A percentile compares a stretch with the other conserved stretches of the same genome.
Evolutionary conservation across 2,888 invertebrate species (phyloP).

Genomic region (Brachyptera risi): DNA sequence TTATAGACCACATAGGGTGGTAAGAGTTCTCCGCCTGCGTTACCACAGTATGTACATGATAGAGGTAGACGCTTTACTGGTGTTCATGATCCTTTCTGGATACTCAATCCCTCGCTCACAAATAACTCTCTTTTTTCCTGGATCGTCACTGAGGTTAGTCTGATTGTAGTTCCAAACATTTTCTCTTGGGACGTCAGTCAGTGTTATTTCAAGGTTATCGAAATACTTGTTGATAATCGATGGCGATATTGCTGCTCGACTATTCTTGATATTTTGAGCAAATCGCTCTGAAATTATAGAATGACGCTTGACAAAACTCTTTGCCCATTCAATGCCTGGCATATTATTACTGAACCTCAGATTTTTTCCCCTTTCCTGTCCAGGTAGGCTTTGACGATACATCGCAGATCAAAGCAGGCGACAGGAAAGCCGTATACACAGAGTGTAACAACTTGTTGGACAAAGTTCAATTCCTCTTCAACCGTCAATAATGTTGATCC

Average conservation of each 20-base stretch:
- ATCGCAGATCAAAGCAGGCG: too few relatives aligned
- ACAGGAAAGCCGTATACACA: too few relatives aligned
- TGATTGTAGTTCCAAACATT: constrained; percentile 42
- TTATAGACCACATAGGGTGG: constrained; percentile 46
- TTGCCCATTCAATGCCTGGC: too few relatives aligned
- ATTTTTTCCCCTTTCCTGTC: too few relatives aligned
- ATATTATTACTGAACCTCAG: too few relatives aligned
- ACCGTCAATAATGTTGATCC: too few relatives aligned
- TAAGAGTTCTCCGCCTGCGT: constrained; percentile 41
- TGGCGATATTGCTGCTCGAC: constrained; percentile 30
- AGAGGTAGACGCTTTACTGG: constrained; percentile 40
- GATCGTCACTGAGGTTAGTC: constrained; percentile 40
- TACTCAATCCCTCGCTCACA: constrained; percentile 40
- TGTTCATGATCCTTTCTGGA: constrained; percentile 41
- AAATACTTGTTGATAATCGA: constrained; percentile 33
- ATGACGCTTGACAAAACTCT: too few relatives aligned
- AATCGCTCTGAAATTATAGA: too few relatives aligned
- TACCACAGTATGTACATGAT: constrained; percentile 44
- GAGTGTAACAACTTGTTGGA: too few relatives aligned
- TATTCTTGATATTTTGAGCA: constrained; percentile 34
- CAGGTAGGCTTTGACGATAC: too few relatives aligned
- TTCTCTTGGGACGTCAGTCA: constrained; percentile 31
- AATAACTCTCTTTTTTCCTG: constrained; percentile 37
- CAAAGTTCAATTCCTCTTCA: too few relatives aligned
- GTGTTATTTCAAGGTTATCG: constrained; percentile 30